phyloP scores from a whole-genome alignment of 2,113 vertebrate genomes.

The Otus sunia region DNA sequence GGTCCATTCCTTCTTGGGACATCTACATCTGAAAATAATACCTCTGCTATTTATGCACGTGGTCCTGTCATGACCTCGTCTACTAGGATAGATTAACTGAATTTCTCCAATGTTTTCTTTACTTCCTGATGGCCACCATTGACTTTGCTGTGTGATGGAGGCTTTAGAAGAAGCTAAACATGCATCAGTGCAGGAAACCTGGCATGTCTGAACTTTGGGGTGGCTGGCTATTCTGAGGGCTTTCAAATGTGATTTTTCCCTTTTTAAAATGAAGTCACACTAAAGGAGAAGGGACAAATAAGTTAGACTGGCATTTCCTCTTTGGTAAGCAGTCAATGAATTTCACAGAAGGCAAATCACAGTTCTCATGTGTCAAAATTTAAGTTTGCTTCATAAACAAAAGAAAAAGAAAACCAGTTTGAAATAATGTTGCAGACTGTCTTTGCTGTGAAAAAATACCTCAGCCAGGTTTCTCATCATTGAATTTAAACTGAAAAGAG shows the following conservation, averaged over 20 bases:
- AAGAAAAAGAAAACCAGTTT: neutral
- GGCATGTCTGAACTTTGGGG: neutral
- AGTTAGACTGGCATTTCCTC: neutral
- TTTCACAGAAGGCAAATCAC: neutral
- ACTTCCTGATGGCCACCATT: slow-evolving; percentile 42
- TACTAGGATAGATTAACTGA: slow-evolving; percentile 63
- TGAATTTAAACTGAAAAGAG: neutral
- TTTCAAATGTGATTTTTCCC: slow-evolving; percentile 5
- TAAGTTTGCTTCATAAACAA: neutral
- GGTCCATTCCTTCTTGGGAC: slow-evolving; percentile 24
- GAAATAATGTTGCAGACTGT: neutral
- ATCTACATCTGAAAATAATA: slow-evolving; percentile 68
- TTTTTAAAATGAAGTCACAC: neutral
- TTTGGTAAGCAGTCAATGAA: neutral
- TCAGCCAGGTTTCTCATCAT: neutral
- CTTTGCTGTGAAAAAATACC: neutral
- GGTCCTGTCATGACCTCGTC: slow-evolving; percentile 67
- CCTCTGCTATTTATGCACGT: slow-evolving; percentile 64
- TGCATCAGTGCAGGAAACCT: neutral
- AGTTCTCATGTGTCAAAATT: neutral
- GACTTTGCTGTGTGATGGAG: slow-evolving; percentile 44
- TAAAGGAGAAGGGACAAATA: neutral
- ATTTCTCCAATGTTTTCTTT: slow-evolving; percentile 69
- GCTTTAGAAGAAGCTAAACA: neutral
- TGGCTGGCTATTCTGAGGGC: neutral